phyloP scores from a whole-genome alignment of 2,113 vertebrate species.

The Salvelinus namaycush region DNA sequence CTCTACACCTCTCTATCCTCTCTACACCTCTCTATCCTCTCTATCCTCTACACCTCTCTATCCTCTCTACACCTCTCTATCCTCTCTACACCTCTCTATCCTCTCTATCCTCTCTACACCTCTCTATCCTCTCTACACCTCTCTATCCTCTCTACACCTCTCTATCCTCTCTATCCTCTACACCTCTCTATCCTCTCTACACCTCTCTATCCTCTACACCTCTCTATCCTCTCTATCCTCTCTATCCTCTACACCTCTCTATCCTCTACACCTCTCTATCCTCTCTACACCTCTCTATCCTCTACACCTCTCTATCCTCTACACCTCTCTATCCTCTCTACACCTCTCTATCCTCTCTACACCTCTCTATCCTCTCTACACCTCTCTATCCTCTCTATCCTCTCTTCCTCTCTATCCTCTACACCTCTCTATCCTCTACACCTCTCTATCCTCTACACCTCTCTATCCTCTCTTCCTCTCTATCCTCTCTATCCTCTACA shows the following conservation, averaged over 20 bases:
- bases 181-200: no score
- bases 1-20: neutral
- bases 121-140: no score
- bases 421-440: neutral
- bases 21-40: neutral
- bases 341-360: neutral
- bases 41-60: neutral
- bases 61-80: neutral
- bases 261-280: neutral
- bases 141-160: no score
- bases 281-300: no score
- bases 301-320: no score
- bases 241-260: neutral
- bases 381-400: no score
- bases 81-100: neutral
- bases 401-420: no score
- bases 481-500: neutral
- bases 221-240: neutral
- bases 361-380: neutral
- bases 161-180: no score
- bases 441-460: no score
- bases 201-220: neutral
- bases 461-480: no score
- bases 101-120: neutral
- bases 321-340: no score